Conservation (phyloP, 2,888 invertebrate species). For the Cybosia mesomella region DNA sequence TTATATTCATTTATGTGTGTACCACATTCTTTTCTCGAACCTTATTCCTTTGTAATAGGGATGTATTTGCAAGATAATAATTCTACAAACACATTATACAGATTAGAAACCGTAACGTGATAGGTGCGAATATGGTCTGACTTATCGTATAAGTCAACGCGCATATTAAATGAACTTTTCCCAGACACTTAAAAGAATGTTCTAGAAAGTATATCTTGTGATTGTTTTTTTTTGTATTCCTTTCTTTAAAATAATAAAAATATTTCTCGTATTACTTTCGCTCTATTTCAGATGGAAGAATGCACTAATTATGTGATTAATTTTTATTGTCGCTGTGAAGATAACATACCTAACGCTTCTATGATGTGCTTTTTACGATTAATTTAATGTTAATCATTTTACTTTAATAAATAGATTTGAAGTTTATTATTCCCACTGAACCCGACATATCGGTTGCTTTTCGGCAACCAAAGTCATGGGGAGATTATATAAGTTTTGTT, state of each 20-base stretch:
- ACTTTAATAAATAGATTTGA: too few species aligned
- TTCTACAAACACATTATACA: conserved; percentile 52
- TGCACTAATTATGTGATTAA: not conserved
- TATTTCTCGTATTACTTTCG: not conserved
- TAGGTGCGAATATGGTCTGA: conserved; percentile 34
- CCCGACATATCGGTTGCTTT: too few species aligned
- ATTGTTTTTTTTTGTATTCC: conserved; percentile 18
- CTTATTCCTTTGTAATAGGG: conserved; percentile 1
- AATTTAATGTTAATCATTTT: too few species aligned
- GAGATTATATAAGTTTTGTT: too few species aligned
- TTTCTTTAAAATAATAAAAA: conserved; percentile 26
- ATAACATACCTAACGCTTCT: too few species aligned
- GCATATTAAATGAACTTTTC: conserved; percentile 52
- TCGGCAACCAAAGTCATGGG: too few species aligned
- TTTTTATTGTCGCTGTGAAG: not conserved
- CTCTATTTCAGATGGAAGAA: not conserved
- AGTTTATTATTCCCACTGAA: too few species aligned
- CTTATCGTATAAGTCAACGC: conserved; percentile 45
- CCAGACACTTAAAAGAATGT: conserved; percentile 43
- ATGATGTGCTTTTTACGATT: too few species aligned
- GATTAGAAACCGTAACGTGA: conserved; percentile 66
- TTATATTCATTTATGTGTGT: conserved; percentile 8
- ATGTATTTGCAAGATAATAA: conserved; percentile 27
- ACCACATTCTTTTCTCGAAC: conserved; percentile 5
- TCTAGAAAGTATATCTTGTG: conserved; percentile 52